Percentiles rank a stretch among this genome's conserved stretches.
phyloP scores from a whole-genome alignment of 1,140 invertebrate species.

The Rhysida immarginata region DNA sequence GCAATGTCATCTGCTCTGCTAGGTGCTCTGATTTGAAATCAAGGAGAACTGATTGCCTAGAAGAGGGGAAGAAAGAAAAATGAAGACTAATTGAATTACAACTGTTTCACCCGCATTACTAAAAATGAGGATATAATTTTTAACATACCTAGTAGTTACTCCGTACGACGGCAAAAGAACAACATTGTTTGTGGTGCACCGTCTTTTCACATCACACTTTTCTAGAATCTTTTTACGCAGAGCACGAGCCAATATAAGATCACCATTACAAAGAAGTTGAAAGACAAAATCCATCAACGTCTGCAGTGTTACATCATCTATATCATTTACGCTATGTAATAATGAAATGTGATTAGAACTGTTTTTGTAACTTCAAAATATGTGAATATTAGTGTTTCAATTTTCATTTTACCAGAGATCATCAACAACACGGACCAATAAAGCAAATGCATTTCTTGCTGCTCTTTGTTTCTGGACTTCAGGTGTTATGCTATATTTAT shows the following conservation, averaged over 20 bases:
- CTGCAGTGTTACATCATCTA: conserved; percentile 43
- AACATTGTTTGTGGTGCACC: conserved; percentile 33
- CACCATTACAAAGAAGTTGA: conserved; percentile 63
- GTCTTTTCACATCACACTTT: conserved; percentile 55
- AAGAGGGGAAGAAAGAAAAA: conserved; percentile 16
- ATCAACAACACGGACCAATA: conserved; percentile 79
- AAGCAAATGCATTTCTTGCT: conserved; percentile 67
- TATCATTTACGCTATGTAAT: conserved; percentile 70
- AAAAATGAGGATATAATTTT: too few relatives aligned
- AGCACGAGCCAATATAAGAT: conserved; percentile 74
- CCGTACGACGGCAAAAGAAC: conserved; percentile 23
- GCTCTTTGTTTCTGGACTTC: conserved; percentile 51
- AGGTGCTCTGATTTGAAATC: conserved; percentile 85
- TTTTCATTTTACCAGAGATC: conserved; percentile 64
- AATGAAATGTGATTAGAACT: too few relatives aligned
- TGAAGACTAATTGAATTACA: not conserved
- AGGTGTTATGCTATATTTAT: conserved; percentile 47
- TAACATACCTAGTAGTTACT: conserved; percentile 16
- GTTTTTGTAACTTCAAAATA: too few relatives aligned
- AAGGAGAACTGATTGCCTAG: conserved; percentile 49
- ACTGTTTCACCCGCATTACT: not conserved
- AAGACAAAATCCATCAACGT: conserved; percentile 72
- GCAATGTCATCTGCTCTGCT: conserved; percentile 94
- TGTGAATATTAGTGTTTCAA: too few relatives aligned
- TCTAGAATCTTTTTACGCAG: conserved; percentile 78